Evolutionary conservation across 2,113 vertebrate genomes (phyloP).

Genomic region (Oxygymnocypris stewartii): DNA sequence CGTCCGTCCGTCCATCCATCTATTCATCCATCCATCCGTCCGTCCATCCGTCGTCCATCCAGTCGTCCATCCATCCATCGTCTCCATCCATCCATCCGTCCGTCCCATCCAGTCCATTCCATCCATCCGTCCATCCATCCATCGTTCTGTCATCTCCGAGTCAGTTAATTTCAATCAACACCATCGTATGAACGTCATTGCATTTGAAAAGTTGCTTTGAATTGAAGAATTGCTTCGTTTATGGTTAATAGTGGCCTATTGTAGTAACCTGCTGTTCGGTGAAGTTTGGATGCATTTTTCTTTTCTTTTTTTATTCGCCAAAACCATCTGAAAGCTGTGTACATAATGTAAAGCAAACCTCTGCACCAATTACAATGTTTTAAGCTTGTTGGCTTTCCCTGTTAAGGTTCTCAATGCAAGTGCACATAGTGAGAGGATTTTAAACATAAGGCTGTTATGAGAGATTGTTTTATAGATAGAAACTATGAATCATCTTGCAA

Average conservation of each 20-base stretch:
- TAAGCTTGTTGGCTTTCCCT: not conserved
- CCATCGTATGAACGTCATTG: too few relatives aligned
- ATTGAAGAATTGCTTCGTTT: not conserved
- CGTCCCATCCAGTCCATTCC: too few relatives aligned
- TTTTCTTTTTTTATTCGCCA: not conserved
- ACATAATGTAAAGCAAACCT: not conserved
- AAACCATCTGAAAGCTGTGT: not conserved
- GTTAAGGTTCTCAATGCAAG: not conserved
- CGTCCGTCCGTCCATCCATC: too few relatives aligned
- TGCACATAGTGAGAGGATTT: not conserved
- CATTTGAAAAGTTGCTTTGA: too few relatives aligned
- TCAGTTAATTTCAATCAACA: not conserved
- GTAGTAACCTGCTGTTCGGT: not conserved
- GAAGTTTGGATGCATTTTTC: not conserved
- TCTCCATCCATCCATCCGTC: too few relatives aligned
- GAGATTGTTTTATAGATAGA: conserved; percentile 44
- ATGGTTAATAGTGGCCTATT: not conserved
- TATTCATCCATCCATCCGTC: too few relatives aligned
- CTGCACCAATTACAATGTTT: not conserved
- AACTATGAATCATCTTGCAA: conserved; percentile 49
- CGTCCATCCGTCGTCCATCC: too few relatives aligned
- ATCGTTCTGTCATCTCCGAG: not conserved
- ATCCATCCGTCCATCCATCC: too few relatives aligned
- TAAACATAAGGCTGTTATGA: conserved; percentile 27
- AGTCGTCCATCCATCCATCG: too few relatives aligned